Evolutionary conservation across 2,888 invertebrate species (phyloP).

Genomic region (Eumacrocentrus americanus): DNA sequence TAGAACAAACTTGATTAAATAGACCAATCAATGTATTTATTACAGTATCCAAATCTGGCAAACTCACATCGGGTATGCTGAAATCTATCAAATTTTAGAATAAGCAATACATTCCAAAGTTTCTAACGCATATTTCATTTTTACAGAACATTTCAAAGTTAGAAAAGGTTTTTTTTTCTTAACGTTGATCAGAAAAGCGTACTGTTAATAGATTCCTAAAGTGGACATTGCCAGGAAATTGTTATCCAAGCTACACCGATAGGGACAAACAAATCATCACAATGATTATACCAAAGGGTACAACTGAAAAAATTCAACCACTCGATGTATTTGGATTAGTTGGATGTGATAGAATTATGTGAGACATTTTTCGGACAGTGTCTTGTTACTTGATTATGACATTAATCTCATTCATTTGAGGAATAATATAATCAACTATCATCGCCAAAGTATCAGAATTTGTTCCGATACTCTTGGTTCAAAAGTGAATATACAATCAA

Average conservation of each 20-base stretch:
- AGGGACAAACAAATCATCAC: no score
- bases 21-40: not conserved
- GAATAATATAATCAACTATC: slow-evolving; percentile 12
- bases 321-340: slow-evolving; percentile 2
- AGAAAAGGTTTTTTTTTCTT: not conserved
- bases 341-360: no score
- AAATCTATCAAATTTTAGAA: not conserved
- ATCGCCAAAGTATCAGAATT: not conserved
- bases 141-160: no score
- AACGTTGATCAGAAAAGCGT: no score
- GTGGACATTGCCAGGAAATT: no score
- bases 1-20: not conserved
- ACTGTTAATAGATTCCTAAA: no score
- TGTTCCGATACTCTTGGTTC: slow-evolving; percentile 1
- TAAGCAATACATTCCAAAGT: no score
- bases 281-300: no score
- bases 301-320: no score
- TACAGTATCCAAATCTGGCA: not conserved
- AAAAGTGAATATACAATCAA: not conserved
- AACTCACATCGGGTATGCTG: not conserved
- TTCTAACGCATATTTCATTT: no score
- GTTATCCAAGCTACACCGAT: no score
- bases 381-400: not conserved
- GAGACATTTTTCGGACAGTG: slow-evolving; percentile 9
- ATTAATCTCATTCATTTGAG: slow-evolving; percentile 6